Evolutionary conservation across 2,888 invertebrate species (phyloP).

Genomic region (Urechis unicinctus): DNA sequence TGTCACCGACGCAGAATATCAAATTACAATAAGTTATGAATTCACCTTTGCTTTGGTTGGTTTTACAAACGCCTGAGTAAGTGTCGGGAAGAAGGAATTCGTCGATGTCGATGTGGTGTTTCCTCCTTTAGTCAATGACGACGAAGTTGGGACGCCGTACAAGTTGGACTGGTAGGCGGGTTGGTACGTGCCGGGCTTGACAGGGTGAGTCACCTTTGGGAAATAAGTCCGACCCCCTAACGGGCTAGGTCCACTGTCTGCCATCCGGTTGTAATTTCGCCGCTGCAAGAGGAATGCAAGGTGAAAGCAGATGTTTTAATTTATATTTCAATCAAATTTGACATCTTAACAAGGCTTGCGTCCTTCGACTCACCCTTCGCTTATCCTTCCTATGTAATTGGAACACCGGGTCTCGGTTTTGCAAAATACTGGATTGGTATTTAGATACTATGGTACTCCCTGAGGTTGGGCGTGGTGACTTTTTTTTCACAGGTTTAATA

Average conservation of each 20-base stretch:
- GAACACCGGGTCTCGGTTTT: background rate
- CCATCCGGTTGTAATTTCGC: background rate
- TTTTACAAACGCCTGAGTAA: background rate
- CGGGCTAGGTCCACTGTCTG: background rate
- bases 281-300: background rate
- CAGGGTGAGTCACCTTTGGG: background rate
- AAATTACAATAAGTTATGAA: no score
- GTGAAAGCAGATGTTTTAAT: background rate
- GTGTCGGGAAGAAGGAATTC: background rate
- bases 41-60: background rate
- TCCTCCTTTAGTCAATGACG: background rate
- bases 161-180: background rate
- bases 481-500: no score
- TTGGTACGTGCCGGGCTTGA: background rate
- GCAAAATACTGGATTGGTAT: background rate
- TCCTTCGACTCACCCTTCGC: background rate
- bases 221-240: background rate
- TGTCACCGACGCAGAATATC: no score
- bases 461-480: no score
- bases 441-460: background rate
- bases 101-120: background rate
- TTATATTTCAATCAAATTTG: no score
- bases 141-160: background rate
- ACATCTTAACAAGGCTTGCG: no score
- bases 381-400: background rate